Percentiles rank a stretch among this genome's conserved stretches.
These are phyloP conservation scores for Chaenogobius annularis DNA, from an alignment of 2,113 vertebrate species.

Conservation along the genomic window DNA sequence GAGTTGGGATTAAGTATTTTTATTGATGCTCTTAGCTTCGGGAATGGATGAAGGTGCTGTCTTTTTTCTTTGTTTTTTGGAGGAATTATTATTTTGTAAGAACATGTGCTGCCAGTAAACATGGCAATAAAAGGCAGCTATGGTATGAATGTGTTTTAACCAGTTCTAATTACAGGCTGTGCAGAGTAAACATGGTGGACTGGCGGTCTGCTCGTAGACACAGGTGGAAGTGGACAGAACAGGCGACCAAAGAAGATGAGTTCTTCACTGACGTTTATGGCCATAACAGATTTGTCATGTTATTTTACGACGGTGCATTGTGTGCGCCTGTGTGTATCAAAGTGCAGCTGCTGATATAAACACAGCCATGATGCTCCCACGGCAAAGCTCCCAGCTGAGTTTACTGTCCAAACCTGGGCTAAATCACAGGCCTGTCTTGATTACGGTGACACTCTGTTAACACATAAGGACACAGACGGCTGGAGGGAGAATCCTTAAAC, in stretches of 20 bases:
- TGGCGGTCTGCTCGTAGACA: constrained; percentile 46
- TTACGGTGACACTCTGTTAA: constrained; percentile 55
- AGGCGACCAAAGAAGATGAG: constrained; percentile 6
- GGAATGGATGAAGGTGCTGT: constrained; percentile 36
- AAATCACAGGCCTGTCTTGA: constrained; percentile 65
- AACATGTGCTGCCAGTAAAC: constrained; percentile 9
- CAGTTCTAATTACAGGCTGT: constrained; percentile 61
- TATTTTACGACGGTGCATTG: constrained; percentile 23
- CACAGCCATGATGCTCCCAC: constrained; percentile 44
- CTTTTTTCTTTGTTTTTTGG: constrained; percentile 30
- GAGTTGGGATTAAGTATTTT: constrained; percentile 33
- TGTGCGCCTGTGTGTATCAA: constrained; percentile 46
- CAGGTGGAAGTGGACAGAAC: constrained; percentile 46
- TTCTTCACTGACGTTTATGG: constrained; percentile 31
- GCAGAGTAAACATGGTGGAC: constrained; percentile 54
- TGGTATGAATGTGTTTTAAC: constrained; percentile 65
- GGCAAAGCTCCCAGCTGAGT: constrained; percentile 62
- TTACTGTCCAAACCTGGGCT: constrained; percentile 38
- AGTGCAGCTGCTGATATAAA: constrained; percentile 56
- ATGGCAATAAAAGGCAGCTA: constrained; percentile 27
- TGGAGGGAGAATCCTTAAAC: constrained; percentile 45
- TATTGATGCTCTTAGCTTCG: constrained; percentile 10
- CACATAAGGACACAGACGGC: constrained; percentile 58
- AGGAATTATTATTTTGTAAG: constrained; percentile 28
- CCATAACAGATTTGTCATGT: constrained; percentile 37